Percentiles rank a stretch among this genome's conserved stretches.
These are phyloP conservation scores for Lampris incognitus DNA, from an alignment of 2,113 vertebrate genomes.

Conservation along the genomic window DNA sequence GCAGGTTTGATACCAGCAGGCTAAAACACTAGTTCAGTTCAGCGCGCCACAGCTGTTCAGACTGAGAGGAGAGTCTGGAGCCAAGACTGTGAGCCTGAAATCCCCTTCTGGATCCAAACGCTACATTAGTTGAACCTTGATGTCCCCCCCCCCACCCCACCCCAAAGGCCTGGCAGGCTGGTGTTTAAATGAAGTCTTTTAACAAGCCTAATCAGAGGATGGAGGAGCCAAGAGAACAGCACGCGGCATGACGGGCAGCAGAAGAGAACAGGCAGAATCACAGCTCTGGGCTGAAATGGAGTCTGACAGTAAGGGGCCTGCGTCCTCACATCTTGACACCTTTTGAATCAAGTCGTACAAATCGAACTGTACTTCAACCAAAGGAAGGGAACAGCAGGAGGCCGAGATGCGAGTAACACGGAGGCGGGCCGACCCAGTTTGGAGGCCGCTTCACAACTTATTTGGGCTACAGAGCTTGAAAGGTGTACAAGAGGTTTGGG, in stretches of 20 bases:
- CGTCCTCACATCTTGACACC: too few species aligned
- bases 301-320: constrained; percentile 2
- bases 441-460: too few species aligned
- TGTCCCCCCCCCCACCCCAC: constrained; percentile 50
- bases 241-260: constrained; percentile 19
- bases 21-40: constrained; percentile 55
- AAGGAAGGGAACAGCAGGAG: neutral
- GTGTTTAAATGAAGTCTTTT: constrained; percentile 76
- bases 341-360: neutral
- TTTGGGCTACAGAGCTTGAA: too few species aligned
- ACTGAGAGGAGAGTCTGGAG: constrained; percentile 38
- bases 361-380: neutral
- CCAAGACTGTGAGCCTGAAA: constrained; percentile 57
- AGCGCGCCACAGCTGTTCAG: constrained; percentile 55
- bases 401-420: constrained; percentile 13
- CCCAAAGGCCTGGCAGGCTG: constrained; percentile 52
- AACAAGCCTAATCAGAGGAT: constrained; percentile 69
- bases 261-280: constrained; percentile 4
- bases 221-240: constrained; percentile 44
- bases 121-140: constrained; percentile 66
- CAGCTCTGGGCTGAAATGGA: constrained; percentile 40
- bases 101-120: constrained; percentile 66
- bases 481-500: too few species aligned
- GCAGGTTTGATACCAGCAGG: constrained; percentile 19
- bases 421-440: neutral